A percentile compares a stretch with the other conserved stretches of the same genome.
Evolutionary conservation across 1,140 invertebrate species (phyloP).

Genomic region (silkworm (Bombyx mori)): DNA sequence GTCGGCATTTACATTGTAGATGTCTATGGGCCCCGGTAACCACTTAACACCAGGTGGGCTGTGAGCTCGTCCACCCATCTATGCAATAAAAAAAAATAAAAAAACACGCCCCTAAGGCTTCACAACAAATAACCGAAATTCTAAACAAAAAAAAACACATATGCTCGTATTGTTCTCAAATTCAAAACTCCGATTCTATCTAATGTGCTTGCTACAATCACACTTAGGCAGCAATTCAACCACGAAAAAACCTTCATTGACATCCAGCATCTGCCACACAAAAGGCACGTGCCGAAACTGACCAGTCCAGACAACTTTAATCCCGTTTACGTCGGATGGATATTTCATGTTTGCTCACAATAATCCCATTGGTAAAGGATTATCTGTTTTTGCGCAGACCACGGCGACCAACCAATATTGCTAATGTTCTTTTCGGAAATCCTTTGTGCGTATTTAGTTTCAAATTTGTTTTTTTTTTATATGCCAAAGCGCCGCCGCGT

Average conservation of each 20-base stretch:
- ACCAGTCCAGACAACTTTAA: slow-evolving; percentile 27
- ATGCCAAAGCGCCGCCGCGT: neutral
- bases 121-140: too few species aligned
- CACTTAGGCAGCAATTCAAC: too few species aligned
- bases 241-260: neutral
- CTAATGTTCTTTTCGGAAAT: neutral
- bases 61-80: too few species aligned
- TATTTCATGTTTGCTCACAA: slow-evolving; percentile 36
- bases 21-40: too few species aligned
- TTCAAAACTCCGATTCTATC: too few species aligned
- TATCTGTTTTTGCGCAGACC: slow-evolving; percentile 23
- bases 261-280: slow-evolving; percentile 22
- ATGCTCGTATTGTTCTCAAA: too few species aligned
- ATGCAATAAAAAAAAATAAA: too few species aligned
- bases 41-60: too few species aligned
- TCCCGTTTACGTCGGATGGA: slow-evolving; percentile 46
- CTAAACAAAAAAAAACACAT: too few species aligned
- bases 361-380: slow-evolving; percentile 55
- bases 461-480: neutral
- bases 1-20: too few species aligned
- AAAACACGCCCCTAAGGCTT: too few species aligned
- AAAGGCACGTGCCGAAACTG: slow-evolving; percentile 22
- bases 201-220: too few species aligned
- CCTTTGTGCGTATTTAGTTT: neutral
- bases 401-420: neutral